Conservation (phyloP, 2,888 invertebrate species). For the Caenorhabditis uteleia region DNA sequence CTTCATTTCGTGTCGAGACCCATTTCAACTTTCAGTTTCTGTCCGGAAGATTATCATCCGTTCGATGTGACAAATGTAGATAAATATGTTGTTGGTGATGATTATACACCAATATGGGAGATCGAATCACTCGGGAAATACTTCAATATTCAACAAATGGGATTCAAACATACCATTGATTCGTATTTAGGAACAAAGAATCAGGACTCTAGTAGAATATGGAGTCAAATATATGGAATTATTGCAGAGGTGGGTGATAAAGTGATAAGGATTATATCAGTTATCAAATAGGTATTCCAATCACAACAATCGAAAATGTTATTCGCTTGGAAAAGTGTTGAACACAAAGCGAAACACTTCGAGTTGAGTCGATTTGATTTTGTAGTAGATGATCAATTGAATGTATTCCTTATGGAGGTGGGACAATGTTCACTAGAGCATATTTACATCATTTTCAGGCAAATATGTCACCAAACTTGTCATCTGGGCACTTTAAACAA, state of each 20-base stretch:
- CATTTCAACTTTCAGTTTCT: slow-evolving; percentile 77
- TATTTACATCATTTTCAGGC: no score
- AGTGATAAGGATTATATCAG: slow-evolving; percentile 73
- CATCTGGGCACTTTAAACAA: slow-evolving; percentile 87
- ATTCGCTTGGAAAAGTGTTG: slow-evolving; percentile 12
- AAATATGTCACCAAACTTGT: slow-evolving; percentile 97
- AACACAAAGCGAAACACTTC: slow-evolving; percentile 76
- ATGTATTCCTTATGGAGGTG: slow-evolving; percentile 88
- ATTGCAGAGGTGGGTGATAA: no score
- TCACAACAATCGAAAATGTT: slow-evolving; percentile 58
- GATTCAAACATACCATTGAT: slow-evolving; percentile 87
- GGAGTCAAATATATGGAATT: slow-evolving; percentile 82
- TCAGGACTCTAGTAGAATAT: slow-evolving; percentile 79
- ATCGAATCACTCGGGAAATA: slow-evolving; percentile 71
- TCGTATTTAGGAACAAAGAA: slow-evolving; percentile 75
- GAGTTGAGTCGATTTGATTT: slow-evolving; percentile 94
- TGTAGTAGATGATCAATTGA: slow-evolving; percentile 84
- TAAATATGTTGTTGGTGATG: slow-evolving; percentile 92
- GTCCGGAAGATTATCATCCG: slow-evolving; percentile 86
- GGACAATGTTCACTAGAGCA: slow-evolving; percentile 72
- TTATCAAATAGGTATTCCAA: slow-evolving; percentile 61
- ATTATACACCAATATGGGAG: slow-evolving; percentile 92
- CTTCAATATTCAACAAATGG: slow-evolving; percentile 75
- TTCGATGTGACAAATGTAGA: slow-evolving; percentile 82
- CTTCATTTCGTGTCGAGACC: not conserved